Evolutionary conservation across 2,113 vertebrate species (phyloP).

Genomic region (Hemibates koningsi): DNA sequence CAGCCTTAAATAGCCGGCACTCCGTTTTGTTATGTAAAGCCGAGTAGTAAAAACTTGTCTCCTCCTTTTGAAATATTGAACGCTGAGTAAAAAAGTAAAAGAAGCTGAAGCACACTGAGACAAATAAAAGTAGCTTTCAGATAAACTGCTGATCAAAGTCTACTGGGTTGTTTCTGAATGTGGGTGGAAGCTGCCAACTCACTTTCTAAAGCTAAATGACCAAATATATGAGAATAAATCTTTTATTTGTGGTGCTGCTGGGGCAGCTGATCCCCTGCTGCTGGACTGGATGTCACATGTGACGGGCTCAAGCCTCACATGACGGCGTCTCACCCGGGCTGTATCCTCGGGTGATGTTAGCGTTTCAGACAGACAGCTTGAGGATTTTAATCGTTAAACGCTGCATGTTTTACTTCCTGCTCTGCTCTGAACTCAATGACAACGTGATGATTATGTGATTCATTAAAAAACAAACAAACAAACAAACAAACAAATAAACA

Average conservation of each 20-base stretch:
- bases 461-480: neutral
- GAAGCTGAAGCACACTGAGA: neutral
- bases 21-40: constrained; percentile 40
- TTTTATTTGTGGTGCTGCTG: neutral
- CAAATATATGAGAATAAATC: neutral
- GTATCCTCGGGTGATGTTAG: neutral
- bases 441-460: neutral
- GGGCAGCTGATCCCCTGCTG: neutral
- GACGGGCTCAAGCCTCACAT: constrained; percentile 37
- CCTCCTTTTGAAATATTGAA: constrained; percentile 37
- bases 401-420: neutral
- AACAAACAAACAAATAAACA: neutral
- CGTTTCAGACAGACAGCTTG: neutral
- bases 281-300: constrained; percentile 6
- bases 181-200: neutral
- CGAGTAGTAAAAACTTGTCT: neutral
- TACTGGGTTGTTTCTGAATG: neutral
- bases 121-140: fast-evolving
- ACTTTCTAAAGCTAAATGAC: neutral
- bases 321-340: neutral
- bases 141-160: neutral
- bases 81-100: neutral
- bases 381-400: neutral
- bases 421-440: neutral
- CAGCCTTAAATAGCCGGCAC: constrained; percentile 38